A percentile compares a stretch with the other conserved stretches of the same genome.
phyloP scores from a whole-genome alignment of 2,113 vertebrate species.

The Macrotis lagotis region DNA sequence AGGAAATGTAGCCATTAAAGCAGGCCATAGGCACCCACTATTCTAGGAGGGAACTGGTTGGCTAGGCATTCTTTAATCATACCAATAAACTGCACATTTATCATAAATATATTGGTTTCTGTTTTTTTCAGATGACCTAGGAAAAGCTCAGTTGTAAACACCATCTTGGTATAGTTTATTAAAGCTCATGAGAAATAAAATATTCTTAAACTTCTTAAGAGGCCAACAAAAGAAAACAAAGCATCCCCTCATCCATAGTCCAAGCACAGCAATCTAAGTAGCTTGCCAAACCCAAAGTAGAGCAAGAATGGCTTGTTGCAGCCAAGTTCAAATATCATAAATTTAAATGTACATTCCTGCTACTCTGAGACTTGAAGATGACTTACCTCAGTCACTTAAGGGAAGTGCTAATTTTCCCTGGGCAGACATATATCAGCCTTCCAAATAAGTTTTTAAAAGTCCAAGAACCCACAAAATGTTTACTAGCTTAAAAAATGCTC shows the following conservation, averaged over 20 bases:
- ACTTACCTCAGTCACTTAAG: conserved; percentile 59
- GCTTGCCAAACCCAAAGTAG: conserved; percentile 71
- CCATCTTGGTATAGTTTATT: conserved; percentile 50
- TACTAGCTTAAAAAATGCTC: conserved; percentile 49
- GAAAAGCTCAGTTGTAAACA: conserved; percentile 43
- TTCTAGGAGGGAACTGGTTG: conserved; percentile 13
- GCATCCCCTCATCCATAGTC: conserved; percentile 37
- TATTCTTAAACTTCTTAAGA: conserved; percentile 51
- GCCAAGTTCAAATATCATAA: conserved; percentile 72
- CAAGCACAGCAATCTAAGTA: conserved; percentile 52
- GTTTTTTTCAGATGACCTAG: conserved; percentile 32
- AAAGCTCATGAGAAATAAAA: conserved; percentile 56
- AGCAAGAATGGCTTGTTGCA: conserved; percentile 54
- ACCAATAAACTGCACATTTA: not conserved
- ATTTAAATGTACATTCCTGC: conserved; percentile 70
- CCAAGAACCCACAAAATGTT: conserved; percentile 55
- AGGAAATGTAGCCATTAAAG: not conserved
- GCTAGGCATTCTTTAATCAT: not conserved
- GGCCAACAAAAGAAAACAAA: conserved; percentile 60
- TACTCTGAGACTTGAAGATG: conserved; percentile 35
- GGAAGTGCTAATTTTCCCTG: conserved; percentile 58
- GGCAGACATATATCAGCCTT: conserved; percentile 41
- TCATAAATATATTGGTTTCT: conserved; percentile 33
- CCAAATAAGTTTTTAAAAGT: conserved; percentile 56
- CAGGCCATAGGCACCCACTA: conserved; percentile 3